Conservation (phyloP, 2,888 invertebrate species). For the Platycheirus albimanus region DNA sequence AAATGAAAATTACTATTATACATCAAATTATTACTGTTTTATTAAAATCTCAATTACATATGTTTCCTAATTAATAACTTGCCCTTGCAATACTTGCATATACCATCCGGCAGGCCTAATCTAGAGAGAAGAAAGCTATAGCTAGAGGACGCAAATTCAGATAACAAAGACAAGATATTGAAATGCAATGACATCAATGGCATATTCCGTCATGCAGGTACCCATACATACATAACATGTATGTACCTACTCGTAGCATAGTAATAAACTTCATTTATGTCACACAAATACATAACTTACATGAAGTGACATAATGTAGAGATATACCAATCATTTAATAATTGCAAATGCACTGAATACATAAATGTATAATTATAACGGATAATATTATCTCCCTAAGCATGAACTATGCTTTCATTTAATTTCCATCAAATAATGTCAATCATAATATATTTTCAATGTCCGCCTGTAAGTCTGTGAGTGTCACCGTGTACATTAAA, state of each 20-base stretch:
- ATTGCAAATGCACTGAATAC: not conserved
- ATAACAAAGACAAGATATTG: too few species aligned
- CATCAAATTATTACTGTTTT: too few species aligned
- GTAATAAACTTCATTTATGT: not conserved
- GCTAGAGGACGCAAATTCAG: too few species aligned
- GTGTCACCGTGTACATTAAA: conserved; percentile 37
- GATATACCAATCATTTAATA: not conserved
- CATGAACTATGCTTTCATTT: conserved; percentile 17
- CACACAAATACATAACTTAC: not conserved
- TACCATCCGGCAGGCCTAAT: too few species aligned
- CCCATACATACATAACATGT: too few species aligned
- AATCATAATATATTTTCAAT: conserved; percentile 63
- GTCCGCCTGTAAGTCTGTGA: conserved; percentile 56
- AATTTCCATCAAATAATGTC: conserved; percentile 63
- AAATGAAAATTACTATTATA: too few species aligned
- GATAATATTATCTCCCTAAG: conserved; percentile 4
- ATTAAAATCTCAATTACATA: too few species aligned
- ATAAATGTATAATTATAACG: not conserved
- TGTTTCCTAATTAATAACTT: too few species aligned
- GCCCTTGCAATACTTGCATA: too few species aligned
- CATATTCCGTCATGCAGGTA: not conserved
- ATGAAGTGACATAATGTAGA: not conserved
- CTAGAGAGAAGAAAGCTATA: too few species aligned
- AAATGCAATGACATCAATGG: too few species aligned
- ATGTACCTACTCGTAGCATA: too few species aligned